Conservation (phyloP, 2,113 vertebrate genomes). For the Pelmatolapia mariae region DNA sequence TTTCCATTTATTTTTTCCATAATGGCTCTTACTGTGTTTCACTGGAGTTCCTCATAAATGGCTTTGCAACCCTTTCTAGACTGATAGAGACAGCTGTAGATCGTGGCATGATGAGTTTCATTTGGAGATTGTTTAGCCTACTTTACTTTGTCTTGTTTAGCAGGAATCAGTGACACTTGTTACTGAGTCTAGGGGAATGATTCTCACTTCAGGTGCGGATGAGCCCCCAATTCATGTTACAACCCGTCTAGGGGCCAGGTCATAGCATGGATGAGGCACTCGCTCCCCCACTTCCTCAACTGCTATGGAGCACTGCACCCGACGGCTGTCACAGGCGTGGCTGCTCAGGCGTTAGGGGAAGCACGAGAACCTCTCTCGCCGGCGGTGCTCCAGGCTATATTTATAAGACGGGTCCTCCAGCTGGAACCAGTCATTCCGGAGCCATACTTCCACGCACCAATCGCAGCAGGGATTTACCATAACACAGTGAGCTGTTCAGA, state of each 20-base stretch:
- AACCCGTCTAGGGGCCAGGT: not conserved
- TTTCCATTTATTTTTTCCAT: not conserved
- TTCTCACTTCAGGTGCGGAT: rapidly evolving
- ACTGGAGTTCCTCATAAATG: rapidly evolving
- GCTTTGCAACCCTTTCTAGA: not conserved
- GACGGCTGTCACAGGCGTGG: not conserved
- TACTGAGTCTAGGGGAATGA: rapidly evolving
- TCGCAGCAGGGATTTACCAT: not conserved
- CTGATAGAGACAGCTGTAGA: not conserved
- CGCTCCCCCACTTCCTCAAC: not conserved
- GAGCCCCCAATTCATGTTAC: not conserved
- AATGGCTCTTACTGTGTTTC: rapidly evolving
- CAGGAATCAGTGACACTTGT: not conserved
- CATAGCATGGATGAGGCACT: not conserved
- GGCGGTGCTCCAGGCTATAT: rapidly evolving
- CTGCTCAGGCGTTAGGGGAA: not conserved
- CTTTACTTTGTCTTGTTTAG: not conserved
- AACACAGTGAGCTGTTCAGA: not conserved
- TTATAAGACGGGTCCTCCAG: not conserved
- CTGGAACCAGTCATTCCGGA: not conserved
- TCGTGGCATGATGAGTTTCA: not conserved
- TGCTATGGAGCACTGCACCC: not conserved
- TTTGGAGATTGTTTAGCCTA: rapidly evolving
- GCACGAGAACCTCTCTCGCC: not conserved
- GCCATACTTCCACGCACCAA: not conserved